Evolutionary conservation across 1,140 invertebrate genomes (phyloP).

Genomic region (Hydropsyche tenuis): DNA sequence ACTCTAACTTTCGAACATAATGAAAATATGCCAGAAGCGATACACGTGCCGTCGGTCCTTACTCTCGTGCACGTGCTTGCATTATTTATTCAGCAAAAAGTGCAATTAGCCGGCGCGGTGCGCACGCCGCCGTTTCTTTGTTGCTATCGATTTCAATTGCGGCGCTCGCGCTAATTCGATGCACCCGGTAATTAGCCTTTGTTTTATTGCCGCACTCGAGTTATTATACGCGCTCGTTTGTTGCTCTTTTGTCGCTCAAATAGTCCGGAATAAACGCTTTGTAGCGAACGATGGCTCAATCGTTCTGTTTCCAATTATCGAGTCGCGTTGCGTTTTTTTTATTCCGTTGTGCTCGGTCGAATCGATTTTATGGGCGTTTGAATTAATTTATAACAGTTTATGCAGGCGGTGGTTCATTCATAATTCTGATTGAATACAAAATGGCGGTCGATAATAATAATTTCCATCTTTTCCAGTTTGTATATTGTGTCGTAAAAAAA

Average conservation of each 20-base stretch:
- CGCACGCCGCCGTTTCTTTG: slow-evolving; percentile 6
- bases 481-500: neutral
- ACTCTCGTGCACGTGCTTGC: neutral
- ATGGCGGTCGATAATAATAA: neutral
- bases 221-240: neutral
- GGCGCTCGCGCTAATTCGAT: slow-evolving; percentile 13
- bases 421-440: too few relatives aligned
- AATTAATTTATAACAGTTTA: too few relatives aligned
- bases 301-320: too few relatives aligned
- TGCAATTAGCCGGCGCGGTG: slow-evolving; percentile 18
- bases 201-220: slow-evolving; percentile 13
- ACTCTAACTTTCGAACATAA: neutral
- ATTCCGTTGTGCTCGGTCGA: neutral
- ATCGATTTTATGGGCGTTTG: neutral
- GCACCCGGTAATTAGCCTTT: slow-evolving; percentile 25
- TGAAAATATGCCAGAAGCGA: too few relatives aligned
- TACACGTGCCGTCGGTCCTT: neutral
- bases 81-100: slow-evolving; percentile 6
- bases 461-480: slow-evolving; percentile 8
- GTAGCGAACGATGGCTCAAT: neutral
- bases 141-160: slow-evolving; percentile 28
- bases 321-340: too few relatives aligned
- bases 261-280: neutral
- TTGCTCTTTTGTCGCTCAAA: neutral
- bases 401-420: neutral